Conservation (phyloP, 2,113 vertebrate species). For the Onychorhynchus coronatus region DNA sequence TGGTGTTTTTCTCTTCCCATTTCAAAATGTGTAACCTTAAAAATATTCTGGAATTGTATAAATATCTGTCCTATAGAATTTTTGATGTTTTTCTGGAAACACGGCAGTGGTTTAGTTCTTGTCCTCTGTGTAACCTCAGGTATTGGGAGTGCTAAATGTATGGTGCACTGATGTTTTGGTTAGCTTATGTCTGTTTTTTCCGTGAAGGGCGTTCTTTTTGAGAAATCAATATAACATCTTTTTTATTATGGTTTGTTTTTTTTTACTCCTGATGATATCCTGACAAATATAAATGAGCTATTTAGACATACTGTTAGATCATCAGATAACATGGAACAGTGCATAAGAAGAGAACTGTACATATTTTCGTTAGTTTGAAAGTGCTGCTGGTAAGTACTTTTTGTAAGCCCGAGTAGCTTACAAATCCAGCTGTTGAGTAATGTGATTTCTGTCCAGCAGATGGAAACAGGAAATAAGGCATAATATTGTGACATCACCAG, state of each 20-base stretch:
- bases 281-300: conserved; percentile 50
- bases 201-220: conserved; percentile 68
- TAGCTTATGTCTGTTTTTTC: conserved; percentile 71
- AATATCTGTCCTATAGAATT: background rate
- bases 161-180: conserved; percentile 68
- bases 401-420: background rate
- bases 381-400: background rate
- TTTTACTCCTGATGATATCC: conserved; percentile 17
- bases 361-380: background rate
- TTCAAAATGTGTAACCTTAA: background rate
- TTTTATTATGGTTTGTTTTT: background rate
- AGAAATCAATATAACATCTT: background rate
- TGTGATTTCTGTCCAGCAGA: conserved; percentile 16
- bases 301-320: background rate
- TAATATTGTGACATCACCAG: background rate
- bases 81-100: background rate
- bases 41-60: background rate
- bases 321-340: background rate
- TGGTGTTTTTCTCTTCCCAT: background rate
- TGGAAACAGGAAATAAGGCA: conserved; percentile 20
- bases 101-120: background rate
- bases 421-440: background rate
- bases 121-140: conserved; percentile 70
- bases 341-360: background rate
- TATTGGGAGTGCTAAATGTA: conserved; percentile 62